Evolutionary conservation across 53 echinoderm and acorn worm genomes (phyloP).

Genomic region (Luidia sarsii): DNA sequence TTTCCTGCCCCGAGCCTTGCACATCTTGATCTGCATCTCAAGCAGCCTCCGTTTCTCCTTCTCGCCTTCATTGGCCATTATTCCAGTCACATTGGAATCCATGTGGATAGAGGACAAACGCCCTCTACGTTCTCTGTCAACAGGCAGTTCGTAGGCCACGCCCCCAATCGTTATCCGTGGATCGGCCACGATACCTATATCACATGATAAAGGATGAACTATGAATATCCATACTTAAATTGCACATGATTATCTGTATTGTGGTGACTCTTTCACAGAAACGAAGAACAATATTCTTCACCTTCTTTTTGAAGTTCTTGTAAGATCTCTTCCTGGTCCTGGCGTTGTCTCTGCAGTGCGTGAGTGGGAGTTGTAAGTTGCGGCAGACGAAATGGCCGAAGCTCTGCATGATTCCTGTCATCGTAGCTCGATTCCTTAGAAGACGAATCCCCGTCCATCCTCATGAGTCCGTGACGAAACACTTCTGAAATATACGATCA

Average conservation of each 20-base stretch:
- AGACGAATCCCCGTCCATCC: too few species aligned
- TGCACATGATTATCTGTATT: not conserved
- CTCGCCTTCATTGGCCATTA: not conserved
- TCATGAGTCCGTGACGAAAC: too few species aligned
- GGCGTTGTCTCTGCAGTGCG: not conserved
- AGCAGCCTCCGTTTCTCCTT: not conserved
- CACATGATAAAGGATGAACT: not conserved
- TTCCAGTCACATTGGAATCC: not conserved
- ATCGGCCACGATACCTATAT: slow-evolving; percentile 12
- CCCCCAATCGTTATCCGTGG: slow-evolving; percentile 28
- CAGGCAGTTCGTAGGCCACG: slow-evolving; percentile 11
- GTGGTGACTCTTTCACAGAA: not conserved
- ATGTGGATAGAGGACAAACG: not conserved
- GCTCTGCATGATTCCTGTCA: too few species aligned
- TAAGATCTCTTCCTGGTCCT: slow-evolving; percentile 14
- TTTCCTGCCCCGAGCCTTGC: not conserved
- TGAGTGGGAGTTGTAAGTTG: not conserved
- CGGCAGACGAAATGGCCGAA: too few species aligned
- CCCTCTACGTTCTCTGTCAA: not conserved
- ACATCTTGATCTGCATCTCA: slow-evolving; percentile 28
- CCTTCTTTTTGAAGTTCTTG: slow-evolving; percentile 29
- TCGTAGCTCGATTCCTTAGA: too few species aligned
- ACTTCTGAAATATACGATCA: too few species aligned
- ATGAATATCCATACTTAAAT: not conserved
- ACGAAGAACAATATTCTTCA: too few species aligned